Base-by-base conservation (phyloP, 2,888 invertebrate species). In the Sisyra nigra region DNA sequence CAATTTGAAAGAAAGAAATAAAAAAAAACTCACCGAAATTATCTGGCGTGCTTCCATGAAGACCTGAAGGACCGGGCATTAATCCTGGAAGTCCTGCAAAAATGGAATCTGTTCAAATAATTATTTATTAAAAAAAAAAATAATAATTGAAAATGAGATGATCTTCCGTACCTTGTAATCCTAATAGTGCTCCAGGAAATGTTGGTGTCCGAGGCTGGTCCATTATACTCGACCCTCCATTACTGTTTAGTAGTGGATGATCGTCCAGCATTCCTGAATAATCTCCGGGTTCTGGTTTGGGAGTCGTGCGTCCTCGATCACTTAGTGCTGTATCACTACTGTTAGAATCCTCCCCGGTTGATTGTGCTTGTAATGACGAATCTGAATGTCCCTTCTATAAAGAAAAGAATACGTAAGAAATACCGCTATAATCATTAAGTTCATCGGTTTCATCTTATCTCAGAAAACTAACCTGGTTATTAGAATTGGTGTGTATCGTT, bases 1-100 rank as follows among this genome's bases (percentile, higher is more conserved):
- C n/a, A n/a, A n/a, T n/a, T n/a, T n/a, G 38, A 38, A 29, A 9
- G 10, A 11, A 14, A 34, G 46, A 50, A 49, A 45, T 43, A 33
- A 39, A 55, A 60, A 57, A 52, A 55, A 53, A 77, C 80, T 80
- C 66, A 82, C 83, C 83, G 67, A 84, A 86, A 65, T 80, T 86
- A 64, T 81, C 80, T 63, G 82, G 63, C 46, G 70, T 70, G 48
- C 57, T 62, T 57, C 73, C 74, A 54, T 76, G 82, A 62, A 87
- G 80, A 56, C 86, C 85, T 49, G 88, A 88, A 31, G 87, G 87
- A 55, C 88, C 87, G 48, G 88, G 85, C 59, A 88, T 69, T 53
- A 88, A 71, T 55, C 86, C 87, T 68, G 78, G 62, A 61, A 78
- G 62, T 50, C 72, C 69, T 68, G 54, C 14, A 13, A 14, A 33